Conservation (phyloP, 2,113 vertebrate species). For the Ctenomys sociabilis region DNA sequence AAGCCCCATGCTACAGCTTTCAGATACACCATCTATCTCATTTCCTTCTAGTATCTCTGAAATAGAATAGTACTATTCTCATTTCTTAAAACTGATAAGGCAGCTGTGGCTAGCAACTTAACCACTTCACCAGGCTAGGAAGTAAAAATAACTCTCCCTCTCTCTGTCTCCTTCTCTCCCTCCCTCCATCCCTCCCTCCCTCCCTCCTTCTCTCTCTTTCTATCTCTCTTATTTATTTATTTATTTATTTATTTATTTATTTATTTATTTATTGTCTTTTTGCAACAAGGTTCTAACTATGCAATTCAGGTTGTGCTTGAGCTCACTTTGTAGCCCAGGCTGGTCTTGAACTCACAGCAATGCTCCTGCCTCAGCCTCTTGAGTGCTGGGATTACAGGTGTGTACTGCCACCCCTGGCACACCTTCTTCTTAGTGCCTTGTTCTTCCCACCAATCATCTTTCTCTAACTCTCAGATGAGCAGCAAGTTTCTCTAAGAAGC, state of each 20-base stretch:
- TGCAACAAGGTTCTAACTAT: too few relatives aligned
- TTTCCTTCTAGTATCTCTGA: slow-evolving; percentile 47
- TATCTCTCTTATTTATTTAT: too few relatives aligned
- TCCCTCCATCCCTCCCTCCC: too few relatives aligned
- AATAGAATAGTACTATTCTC: background rate
- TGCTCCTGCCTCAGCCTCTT: too few relatives aligned
- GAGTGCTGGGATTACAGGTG: too few relatives aligned
- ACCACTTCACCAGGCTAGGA: background rate
- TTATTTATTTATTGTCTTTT: too few relatives aligned
- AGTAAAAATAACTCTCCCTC: background rate
- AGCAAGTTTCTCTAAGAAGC: background rate
- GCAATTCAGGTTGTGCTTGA: too few relatives aligned
- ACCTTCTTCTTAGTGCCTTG: background rate
- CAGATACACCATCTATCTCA: background rate
- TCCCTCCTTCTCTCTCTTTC: too few relatives aligned
- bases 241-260: too few relatives aligned
- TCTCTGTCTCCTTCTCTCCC: too few relatives aligned
- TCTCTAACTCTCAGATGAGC: slow-evolving; percentile 40
- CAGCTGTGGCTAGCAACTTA: background rate
- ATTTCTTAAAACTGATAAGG: slow-evolving; percentile 9
- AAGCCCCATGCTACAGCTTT: slow-evolving; percentile 29
- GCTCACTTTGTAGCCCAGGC: too few relatives aligned
- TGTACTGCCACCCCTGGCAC: background rate
- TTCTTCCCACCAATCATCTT: slow-evolving; percentile 11
- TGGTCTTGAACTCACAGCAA: too few relatives aligned